Base-by-base conservation (phyloP, 2,113 vertebrate species). In the Ramphastos sulfuratus region DNA sequence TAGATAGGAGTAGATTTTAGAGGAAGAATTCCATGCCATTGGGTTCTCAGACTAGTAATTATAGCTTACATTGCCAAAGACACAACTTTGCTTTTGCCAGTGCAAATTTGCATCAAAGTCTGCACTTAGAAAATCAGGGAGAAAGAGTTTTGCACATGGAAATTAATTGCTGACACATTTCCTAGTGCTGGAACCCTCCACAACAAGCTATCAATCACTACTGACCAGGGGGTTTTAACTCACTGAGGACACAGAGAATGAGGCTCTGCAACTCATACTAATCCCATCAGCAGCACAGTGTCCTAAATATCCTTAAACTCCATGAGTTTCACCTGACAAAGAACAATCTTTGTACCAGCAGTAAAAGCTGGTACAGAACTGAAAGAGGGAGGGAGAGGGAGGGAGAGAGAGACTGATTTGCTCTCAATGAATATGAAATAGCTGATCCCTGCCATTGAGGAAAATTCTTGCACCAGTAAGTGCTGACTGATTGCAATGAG, bases 401-500 rank as follows among this genome's bases (percentile, higher is more conserved):
- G 54, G 19, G 48, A 30, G 60, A 87, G 67, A 89, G 82, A 87
- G 64, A 85, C 72, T 17, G 23, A 95, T 77, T 92, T 87, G 78
- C 79, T 95, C 85, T 92, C 94, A 93, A 95, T 95, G 91, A 97
- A 93, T 90, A 89, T 93, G 84, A 93, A 96, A 95, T 89, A 82
- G 93, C 46, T 93, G 90, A 85, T 95, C 95, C 92, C 64, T 94
- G 78, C 93, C 85, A 95, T 94, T 90, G 94, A 92, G 89, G 93
- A 95, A 87, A 96, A 87, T 64, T 94, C 69, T 96, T 91, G 83
- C 85, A 94, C 67, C 72, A 89, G 82, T 92, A 86, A 96, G 55
- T 90, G 90, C 78, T 92, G 87, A 93, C 76, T 93, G 80, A 96
- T 85, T 96, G 84, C 30, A 23, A 84, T 64, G 84, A 92, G 64